Evolutionary conservation across 37 sponge, comb jelly and placozoan species (phyloP).

Genomic region (Crambe crambe): DNA sequence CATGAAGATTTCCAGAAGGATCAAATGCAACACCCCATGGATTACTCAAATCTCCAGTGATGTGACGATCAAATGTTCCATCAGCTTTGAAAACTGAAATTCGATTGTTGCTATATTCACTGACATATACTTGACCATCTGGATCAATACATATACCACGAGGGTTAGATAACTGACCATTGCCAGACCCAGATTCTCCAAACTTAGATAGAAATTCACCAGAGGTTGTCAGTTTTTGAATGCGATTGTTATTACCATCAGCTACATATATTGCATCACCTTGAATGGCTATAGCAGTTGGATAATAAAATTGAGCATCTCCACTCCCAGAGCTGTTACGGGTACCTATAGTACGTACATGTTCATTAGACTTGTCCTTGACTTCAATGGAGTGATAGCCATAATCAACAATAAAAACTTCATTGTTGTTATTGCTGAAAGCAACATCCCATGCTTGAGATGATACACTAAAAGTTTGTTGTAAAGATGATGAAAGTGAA

Average conservation of each 20-base stretch:
- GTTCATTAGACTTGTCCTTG: neutral
- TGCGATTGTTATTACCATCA: conserved; percentile 30
- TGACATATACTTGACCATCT: conserved; percentile 22
- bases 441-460: conserved; percentile 34
- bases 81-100: conserved; percentile 33
- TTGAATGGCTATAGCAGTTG: conserved; percentile 34
- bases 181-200: conserved; percentile 26
- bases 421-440: conserved; percentile 20
- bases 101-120: conserved; percentile 26
- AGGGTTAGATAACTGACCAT: conserved; percentile 25
- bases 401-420: conserved; percentile 14
- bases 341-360: conserved; percentile 7
- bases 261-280: conserved; percentile 41
- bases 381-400: conserved; percentile 20
- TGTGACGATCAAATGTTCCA: conserved; percentile 20
- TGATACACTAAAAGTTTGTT: neutral
- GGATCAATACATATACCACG: conserved; percentile 27
- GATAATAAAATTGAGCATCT: conserved; percentile 33
- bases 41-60: neutral
- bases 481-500: neutral
- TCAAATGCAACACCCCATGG: conserved; percentile 47
- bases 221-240: conserved; percentile 17
- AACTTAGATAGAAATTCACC: conserved; percentile 32
- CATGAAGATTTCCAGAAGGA: conserved; percentile 16
- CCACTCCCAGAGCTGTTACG: conserved; percentile 17